A percentile compares a stretch with the other conserved stretches of the same genome.
Evolutionary conservation across 1,140 invertebrate genomes (phyloP).

Genomic region (Cotesia glomerata): DNA sequence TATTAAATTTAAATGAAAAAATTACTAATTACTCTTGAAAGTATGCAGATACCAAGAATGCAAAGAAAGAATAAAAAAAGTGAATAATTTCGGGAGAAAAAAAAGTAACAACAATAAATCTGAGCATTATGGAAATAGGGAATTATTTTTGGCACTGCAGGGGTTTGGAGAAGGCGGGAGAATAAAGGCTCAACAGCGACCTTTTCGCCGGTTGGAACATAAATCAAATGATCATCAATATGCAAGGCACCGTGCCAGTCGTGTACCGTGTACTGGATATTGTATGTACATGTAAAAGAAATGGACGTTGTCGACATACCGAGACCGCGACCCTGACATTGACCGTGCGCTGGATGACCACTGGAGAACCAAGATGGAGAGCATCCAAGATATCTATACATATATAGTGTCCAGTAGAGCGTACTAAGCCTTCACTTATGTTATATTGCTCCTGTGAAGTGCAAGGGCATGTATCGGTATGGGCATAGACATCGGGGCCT

Average conservation of each 20-base stretch:
- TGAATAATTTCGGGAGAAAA: too few relatives aligned
- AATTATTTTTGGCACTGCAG: not conserved
- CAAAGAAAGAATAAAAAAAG: too few relatives aligned
- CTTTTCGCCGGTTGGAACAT: slow-evolving; percentile 30
- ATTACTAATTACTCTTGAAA: too few relatives aligned
- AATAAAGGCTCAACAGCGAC: slow-evolving; percentile 12
- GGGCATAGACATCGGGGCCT: not conserved
- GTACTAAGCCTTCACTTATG: not conserved
- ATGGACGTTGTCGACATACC: slow-evolving; percentile 36
- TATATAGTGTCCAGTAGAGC: too few relatives aligned
- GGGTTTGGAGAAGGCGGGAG: not conserved
- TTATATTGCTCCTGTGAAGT: not conserved
- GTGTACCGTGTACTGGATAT: not conserved
- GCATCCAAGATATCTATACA: not conserved
- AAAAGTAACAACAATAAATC: too few relatives aligned
- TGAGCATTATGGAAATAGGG: too few relatives aligned
- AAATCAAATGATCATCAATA: slow-evolving; percentile 38
- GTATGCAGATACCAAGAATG: too few relatives aligned
- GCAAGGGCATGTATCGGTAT: too few relatives aligned
- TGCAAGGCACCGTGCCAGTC: slow-evolving; percentile 37
- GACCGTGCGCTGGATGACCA: slow-evolving; percentile 24
- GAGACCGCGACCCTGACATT: slow-evolving; percentile 36
- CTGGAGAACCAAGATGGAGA: not conserved
- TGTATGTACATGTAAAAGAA: slow-evolving; percentile 29
- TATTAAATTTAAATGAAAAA: too few relatives aligned